phyloP scores from a whole-genome alignment of 1,140 invertebrate genomes.

The Parasteatoda tepidariorum region DNA sequence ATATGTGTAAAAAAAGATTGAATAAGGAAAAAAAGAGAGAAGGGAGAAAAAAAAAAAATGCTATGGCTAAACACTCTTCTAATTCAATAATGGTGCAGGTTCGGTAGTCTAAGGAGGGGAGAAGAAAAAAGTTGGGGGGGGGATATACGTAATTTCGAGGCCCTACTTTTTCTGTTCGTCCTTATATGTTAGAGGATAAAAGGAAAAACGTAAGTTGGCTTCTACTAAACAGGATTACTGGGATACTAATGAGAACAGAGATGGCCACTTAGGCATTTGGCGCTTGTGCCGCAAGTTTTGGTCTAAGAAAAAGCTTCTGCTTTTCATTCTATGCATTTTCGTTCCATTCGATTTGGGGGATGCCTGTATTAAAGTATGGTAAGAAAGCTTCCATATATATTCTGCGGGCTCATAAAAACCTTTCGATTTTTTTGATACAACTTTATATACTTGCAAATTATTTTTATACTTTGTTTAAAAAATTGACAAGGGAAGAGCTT shows the following conservation, averaged over 20 bases:
- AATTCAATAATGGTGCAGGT: conserved; percentile 51
- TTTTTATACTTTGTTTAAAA: too few relatives aligned
- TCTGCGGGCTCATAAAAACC: too few relatives aligned
- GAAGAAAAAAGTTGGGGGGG: background rate
- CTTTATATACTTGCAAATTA: too few relatives aligned
- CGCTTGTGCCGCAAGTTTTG: conserved; percentile 23
- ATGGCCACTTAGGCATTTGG: conserved; percentile 49
- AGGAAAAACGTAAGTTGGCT: conserved; percentile 42
- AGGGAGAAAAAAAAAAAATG: conserved; percentile 11
- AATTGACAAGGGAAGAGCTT: too few relatives aligned
- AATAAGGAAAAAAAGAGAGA: background rate
- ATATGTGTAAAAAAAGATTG: background rate
- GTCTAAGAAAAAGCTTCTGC: conserved; percentile 8
- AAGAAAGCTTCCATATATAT: too few relatives aligned
- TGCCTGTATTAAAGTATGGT: conserved; percentile 17
- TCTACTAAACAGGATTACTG: conserved; percentile 50
- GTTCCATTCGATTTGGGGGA: background rate
- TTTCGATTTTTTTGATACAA: too few relatives aligned
- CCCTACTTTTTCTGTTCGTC: conserved; percentile 8
- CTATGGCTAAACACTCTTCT: conserved; percentile 42
- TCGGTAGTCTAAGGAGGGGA: conserved; percentile 3
- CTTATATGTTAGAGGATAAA: conserved; percentile 21
- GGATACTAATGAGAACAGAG: conserved; percentile 56
- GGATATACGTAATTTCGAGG: conserved; percentile 44
- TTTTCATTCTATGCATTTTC: background rate